Evolutionary conservation across 2,113 vertebrate species (phyloP).

Genomic region (Thymallus thymallus): DNA sequence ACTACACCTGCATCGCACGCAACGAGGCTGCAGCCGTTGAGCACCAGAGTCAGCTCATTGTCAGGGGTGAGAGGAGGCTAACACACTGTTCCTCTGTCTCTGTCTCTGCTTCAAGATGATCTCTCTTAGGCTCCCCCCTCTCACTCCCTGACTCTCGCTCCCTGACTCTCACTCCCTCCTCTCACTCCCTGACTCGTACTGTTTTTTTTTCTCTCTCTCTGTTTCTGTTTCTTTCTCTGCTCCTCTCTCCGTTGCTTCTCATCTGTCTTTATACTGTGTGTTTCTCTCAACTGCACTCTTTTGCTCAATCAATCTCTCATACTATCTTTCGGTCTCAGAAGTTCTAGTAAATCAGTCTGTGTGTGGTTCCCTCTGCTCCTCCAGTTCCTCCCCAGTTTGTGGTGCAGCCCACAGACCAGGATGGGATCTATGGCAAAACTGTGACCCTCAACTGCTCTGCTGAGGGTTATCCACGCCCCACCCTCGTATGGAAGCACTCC

Average conservation of each 20-base stretch:
- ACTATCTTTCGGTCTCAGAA: neutral
- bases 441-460: slow-evolving; percentile 97
- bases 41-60: slow-evolving; percentile 95
- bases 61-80: slow-evolving; percentile 81
- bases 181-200: neutral
- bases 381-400: slow-evolving; percentile 96
- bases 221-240: neutral
- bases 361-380: slow-evolving; percentile 10
- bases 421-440: slow-evolving; percentile 95
- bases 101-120: neutral
- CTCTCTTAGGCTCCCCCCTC: neutral
- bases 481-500: slow-evolving; percentile 98
- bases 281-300: neutral
- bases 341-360: neutral
- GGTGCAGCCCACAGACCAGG: slow-evolving; percentile 95
- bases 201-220: neutral
- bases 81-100: neutral
- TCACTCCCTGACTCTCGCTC: neutral
- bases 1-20: slow-evolving; percentile 97
- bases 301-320: neutral
- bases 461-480: slow-evolving; percentile 94
- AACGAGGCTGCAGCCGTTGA: slow-evolving; percentile 94
- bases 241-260: neutral
- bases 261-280: neutral
- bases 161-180: neutral